Evolutionary conservation across 1,140 invertebrate species (phyloP).

Genomic region (Drosophila mayri): DNA sequence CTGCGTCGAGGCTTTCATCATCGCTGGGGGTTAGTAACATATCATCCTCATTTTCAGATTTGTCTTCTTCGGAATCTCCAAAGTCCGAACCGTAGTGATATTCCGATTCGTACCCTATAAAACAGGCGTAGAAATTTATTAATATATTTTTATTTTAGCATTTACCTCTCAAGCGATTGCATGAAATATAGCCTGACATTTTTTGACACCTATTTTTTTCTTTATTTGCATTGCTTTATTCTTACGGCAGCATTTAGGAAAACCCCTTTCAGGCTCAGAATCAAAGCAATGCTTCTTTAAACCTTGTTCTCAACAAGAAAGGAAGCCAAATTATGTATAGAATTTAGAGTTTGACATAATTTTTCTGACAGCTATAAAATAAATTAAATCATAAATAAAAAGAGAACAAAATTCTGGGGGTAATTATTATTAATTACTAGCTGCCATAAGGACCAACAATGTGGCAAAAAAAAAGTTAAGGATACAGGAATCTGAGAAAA

Average conservation of each 20-base stretch:
- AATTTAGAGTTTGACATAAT: neutral
- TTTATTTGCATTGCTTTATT: neutral
- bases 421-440: neutral
- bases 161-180: constrained; percentile 51
- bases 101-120: constrained; percentile 92
- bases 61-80: constrained; percentile 92
- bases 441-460: neutral
- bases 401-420: neutral
- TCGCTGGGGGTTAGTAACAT: constrained; percentile 88
- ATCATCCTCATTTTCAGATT: constrained; percentile 90
- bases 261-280: neutral
- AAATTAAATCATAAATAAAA: no score
- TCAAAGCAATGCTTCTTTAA: neutral
- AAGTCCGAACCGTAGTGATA: constrained; percentile 96
- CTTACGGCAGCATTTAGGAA: neutral
- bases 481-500: neutral
- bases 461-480: neutral
- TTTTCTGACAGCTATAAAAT: neutral
- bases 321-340: neutral
- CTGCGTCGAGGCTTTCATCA: constrained; percentile 88
- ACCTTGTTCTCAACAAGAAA: neutral
- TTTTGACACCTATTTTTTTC: neutral
- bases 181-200: constrained; percentile 42
- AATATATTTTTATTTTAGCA: constrained; percentile 1
- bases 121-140: constrained; percentile 3